Evolutionary conservation across 2,888 invertebrate species (phyloP), one percentile per base, ranked within the genome.

Genomic region (Nectonema munidae): DNA sequence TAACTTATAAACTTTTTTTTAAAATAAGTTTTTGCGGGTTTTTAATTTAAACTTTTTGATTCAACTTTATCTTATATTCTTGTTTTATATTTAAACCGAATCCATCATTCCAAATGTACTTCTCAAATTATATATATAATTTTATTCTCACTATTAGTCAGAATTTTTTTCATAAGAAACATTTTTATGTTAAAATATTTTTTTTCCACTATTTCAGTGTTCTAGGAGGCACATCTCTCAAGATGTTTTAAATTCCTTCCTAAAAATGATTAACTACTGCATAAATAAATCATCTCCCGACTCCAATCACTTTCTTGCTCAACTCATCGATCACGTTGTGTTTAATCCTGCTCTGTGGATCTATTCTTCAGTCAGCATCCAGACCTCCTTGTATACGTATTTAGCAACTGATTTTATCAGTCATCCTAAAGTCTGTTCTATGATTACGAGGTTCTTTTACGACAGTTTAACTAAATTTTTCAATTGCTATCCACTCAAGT

Each of bases 271-370:
- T 13, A 52, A 56, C 44, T 19, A 34, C 5, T 34, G 35, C 19
- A 9, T n/a, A n/a, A n/a, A n/a, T n/a, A n/a, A n/a, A n/a, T n/a
- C n/a, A n/a, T n/a, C n/a, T n/a, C n/a, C n/a, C n/a, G n/a, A n/a
- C n/a, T n/a, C n/a, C n/a, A n/a, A n/a, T n/a, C n/a, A n/a, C 9
- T 46, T 55, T 19, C 50, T 63, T 37, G 61, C 61, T 45, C 81
- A 95, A 72, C 68, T 99, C 48, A 66, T 95, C 64, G 95, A 99
- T 61, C 83, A 89, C 63, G 73, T 95, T 42, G 68, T 99, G 46
- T 95, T 99, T 67, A 95, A 95, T 65, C 89, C 95, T 5, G 77
- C 81, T 20, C 64, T 99, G 44, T 99, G 95, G 95, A 86, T 95
- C 51, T n/a, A 95, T 65, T 89, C 95, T 5, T 77, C 81, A 19